These are phyloP conservation scores for Megalops cyprinoides DNA, from an alignment of 2,797 vertebrate species.

Conservation along the genomic window DNA sequence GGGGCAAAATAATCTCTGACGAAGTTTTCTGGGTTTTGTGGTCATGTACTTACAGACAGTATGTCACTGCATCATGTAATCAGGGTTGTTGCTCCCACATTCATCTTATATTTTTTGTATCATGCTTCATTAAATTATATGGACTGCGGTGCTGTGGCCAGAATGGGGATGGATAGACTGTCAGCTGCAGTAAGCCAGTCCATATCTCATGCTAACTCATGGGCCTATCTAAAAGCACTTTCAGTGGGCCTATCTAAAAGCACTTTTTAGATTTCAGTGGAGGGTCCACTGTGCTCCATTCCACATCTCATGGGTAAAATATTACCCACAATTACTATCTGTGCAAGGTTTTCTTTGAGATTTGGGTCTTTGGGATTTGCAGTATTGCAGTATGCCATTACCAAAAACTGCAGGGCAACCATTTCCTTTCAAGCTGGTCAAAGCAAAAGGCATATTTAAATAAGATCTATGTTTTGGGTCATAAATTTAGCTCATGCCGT, in stretches of 20 bases:
- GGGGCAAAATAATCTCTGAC: not conserved
- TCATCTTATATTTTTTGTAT: not conserved
- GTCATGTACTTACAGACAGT: not conserved
- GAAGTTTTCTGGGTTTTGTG: not conserved
- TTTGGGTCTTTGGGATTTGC: not conserved
- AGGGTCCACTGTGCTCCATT: not conserved
- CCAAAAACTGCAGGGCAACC: not conserved
- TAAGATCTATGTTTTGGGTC: too few relatives aligned
- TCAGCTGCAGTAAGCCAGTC: slow-evolving; percentile 57
- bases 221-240: not conserved
- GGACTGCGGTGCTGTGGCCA: slow-evolving; percentile 37
- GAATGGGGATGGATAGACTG: slow-evolving; percentile 58
- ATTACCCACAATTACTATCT: not conserved
- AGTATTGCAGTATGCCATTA: not conserved
- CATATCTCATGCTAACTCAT: slow-evolving; percentile 37
- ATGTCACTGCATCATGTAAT: not conserved
- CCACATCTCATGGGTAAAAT: not conserved
- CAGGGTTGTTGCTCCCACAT: not conserved
- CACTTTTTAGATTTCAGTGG: slow-evolving; percentile 5
- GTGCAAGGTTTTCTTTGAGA: not conserved
- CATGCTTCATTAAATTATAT: not conserved
- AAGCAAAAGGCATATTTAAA: not conserved
- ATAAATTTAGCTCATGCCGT: not conserved
- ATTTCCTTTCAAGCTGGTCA: not conserved
- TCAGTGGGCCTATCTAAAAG: not conserved